phyloP scores from a whole-genome alignment of 2,888 invertebrate species.

The Portevinia maculata region DNA sequence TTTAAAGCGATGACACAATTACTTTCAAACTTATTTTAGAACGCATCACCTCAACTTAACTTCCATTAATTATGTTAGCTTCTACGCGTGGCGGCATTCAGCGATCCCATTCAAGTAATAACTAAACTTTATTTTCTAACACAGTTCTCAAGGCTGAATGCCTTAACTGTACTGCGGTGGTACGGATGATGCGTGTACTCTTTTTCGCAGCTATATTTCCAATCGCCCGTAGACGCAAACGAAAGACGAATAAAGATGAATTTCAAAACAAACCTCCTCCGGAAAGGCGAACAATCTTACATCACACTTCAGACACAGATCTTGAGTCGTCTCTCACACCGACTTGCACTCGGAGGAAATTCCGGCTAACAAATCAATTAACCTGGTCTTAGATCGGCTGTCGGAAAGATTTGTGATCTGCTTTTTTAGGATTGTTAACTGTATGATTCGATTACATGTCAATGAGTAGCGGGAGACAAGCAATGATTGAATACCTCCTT shows the following conservation, averaged over 20 bases:
- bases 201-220: slow-evolving; percentile 33
- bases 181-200: slow-evolving; percentile 17
- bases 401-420: slow-evolving; percentile 35
- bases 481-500: slow-evolving; percentile 31
- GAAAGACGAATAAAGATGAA: background rate
- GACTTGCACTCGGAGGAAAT: slow-evolving; percentile 35
- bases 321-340: background rate
- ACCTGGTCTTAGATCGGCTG: slow-evolving; percentile 50
- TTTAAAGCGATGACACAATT: slow-evolving; percentile 24
- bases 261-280: slow-evolving; percentile 29
- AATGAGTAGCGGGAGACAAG: slow-evolving; percentile 41
- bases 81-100: slow-evolving; percentile 19
- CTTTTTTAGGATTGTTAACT: slow-evolving; percentile 20
- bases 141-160: slow-evolving; percentile 46
- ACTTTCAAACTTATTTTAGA: background rate
- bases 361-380: slow-evolving; percentile 69
- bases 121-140: background rate
- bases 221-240: slow-evolving; percentile 1
- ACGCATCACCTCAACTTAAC: slow-evolving; percentile 17
- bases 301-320: slow-evolving; percentile 19
- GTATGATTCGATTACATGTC: slow-evolving; percentile 55
- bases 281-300: slow-evolving; percentile 57
- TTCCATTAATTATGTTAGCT: slow-evolving; percentile 31
- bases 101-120: slow-evolving; percentile 31
- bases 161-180: slow-evolving; percentile 5